Percentiles rank a stretch among this genome's conserved stretches.
Conservation (phyloP, 1,140 invertebrate species). For the Leucophenga varia region DNA sequence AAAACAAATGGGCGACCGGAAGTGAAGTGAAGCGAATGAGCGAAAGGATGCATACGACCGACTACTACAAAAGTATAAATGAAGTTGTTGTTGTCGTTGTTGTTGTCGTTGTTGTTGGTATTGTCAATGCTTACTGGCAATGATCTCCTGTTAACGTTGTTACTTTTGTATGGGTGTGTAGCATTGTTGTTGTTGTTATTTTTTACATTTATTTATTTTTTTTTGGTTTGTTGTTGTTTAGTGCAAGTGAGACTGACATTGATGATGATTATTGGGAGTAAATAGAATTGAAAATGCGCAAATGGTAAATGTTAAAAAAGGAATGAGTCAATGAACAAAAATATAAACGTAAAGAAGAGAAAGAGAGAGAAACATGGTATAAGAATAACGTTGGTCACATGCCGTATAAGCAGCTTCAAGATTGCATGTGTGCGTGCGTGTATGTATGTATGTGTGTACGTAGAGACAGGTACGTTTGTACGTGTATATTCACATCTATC, state of each 20-base stretch:
- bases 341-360: background rate
- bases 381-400: background rate
- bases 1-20: too few species aligned
- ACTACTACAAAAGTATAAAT: too few species aligned
- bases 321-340: constrained; percentile 8
- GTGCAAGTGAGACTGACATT: constrained; percentile 50
- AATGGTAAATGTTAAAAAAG: constrained; percentile 3
- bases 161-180: constrained; percentile 12
- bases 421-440: constrained; percentile 5
- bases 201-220: constrained; percentile 7
- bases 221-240: constrained; percentile 38
- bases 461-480: background rate
- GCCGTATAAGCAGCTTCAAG: background rate
- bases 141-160: constrained; percentile 47
- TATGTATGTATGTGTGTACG: constrained; percentile 1
- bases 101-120: constrained; percentile 15
- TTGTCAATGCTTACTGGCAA: constrained; percentile 37
- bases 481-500: constrained; percentile 16
- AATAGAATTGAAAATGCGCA: constrained; percentile 53
- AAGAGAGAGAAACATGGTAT: background rate
- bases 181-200: constrained; percentile 8
- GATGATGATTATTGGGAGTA: constrained; percentile 56
- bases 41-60: too few species aligned
- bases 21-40: too few species aligned
- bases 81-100: constrained; percentile 1